Evolutionary conservation across 2,797 vertebrate species (phyloP).

Genomic region (Epinephelus coioides): DNA sequence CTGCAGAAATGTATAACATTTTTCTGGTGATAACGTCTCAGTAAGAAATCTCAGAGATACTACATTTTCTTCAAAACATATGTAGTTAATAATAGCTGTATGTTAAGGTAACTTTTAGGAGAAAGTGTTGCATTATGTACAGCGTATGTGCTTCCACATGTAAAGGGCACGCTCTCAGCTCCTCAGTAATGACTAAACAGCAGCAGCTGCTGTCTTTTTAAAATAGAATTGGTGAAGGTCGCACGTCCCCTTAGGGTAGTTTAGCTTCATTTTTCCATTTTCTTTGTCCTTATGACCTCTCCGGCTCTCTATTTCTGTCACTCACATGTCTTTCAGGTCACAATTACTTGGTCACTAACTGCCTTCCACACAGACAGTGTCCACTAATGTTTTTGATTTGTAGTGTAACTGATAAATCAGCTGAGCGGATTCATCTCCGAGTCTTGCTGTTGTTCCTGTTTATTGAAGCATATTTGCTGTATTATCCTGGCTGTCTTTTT

Average conservation of each 20-base stretch:
- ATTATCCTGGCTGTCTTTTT: slow-evolving; percentile 61
- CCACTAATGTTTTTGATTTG: slow-evolving; percentile 48
- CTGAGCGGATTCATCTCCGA: slow-evolving; percentile 54
- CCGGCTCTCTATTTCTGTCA: slow-evolving; percentile 53
- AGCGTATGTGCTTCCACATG: not conserved
- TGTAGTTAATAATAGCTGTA: not conserved
- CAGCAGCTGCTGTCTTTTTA: slow-evolving; percentile 61
- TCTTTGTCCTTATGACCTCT: slow-evolving; percentile 51
- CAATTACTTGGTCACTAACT: slow-evolving; percentile 39
- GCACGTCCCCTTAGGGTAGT: slow-evolving; percentile 52
- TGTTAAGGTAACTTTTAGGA: not conserved
- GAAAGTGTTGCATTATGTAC: not conserved
- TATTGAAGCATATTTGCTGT: slow-evolving; percentile 44
- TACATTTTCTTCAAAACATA: not conserved
- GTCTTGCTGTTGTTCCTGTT: slow-evolving; percentile 34
- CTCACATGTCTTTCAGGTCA: slow-evolving; percentile 55
- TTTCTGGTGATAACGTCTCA: too few species aligned
- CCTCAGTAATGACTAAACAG: slow-evolving; percentile 42
- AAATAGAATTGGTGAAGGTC: slow-evolving; percentile 67
- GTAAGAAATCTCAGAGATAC: not conserved
- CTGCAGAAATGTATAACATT: too few species aligned
- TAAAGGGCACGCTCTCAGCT: slow-evolving; percentile 20
- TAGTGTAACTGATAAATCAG: slow-evolving; percentile 41
- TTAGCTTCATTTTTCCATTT: slow-evolving; percentile 48
- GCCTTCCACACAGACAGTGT: slow-evolving; percentile 24